phyloP scores from a whole-genome alignment of 2,888 invertebrate species.

The Callyntrura guangdongensis region DNA sequence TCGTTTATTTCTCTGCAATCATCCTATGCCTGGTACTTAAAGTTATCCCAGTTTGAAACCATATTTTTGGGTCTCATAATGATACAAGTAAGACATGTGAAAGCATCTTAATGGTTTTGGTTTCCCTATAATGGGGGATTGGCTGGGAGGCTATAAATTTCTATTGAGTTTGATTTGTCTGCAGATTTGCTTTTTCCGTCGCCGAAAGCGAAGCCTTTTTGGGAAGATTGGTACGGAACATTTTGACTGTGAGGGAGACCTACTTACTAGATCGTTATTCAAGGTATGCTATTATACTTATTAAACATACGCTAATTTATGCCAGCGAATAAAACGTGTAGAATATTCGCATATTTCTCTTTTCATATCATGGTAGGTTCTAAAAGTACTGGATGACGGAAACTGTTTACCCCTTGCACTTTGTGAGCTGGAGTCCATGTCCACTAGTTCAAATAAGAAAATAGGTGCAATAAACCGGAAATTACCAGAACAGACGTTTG shows the following conservation, averaged over 20 bases:
- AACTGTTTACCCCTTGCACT: constrained; percentile 70
- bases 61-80: constrained; percentile 76
- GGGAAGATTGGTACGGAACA: neutral
- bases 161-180: neutral
- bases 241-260: constrained; percentile 61
- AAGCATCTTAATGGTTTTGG: neutral
- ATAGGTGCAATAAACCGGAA: constrained; percentile 5
- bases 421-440: constrained; percentile 71
- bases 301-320: no score
- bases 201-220: constrained; percentile 33
- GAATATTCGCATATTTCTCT: no score
- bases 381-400: constrained; percentile 76
- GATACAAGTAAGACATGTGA: constrained; percentile 72
- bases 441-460: constrained; percentile 12
- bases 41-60: constrained; percentile 79
- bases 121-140: neutral
- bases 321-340: no score
- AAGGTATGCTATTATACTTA: constrained; percentile 57
- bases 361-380: no score
- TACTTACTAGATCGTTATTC: constrained; percentile 63
- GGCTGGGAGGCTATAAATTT: neutral
- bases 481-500: constrained; percentile 59
- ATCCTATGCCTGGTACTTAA: constrained; percentile 80
- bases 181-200: constrained; percentile 74
- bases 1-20: constrained; percentile 78